These are phyloP conservation scores for Amazona vittata DNA, from an alignment of 2,113 vertebrate genomes.

Conservation along the genomic window DNA sequence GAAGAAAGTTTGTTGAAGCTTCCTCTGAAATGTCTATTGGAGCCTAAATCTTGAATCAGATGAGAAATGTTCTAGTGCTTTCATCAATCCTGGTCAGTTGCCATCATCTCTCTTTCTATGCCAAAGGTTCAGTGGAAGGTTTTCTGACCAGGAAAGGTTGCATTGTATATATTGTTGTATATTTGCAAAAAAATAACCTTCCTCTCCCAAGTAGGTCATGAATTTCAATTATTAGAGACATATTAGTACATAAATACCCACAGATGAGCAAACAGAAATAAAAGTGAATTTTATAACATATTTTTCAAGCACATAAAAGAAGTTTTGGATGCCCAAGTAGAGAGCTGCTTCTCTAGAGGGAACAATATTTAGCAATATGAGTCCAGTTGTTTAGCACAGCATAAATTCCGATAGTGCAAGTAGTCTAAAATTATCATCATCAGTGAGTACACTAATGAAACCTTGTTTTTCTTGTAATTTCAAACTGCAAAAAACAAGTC, in stretches of 20 bases:
- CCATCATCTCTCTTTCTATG: not conserved
- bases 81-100: not conserved
- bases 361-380: constrained; percentile 23
- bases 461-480: constrained; percentile 77
- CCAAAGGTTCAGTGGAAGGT: not conserved
- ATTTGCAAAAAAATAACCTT: not conserved
- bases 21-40: not conserved
- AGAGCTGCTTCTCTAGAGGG: not conserved
- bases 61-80: not conserved
- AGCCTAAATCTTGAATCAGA: not conserved
- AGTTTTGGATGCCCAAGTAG: not conserved
- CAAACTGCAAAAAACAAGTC: constrained; percentile 73
- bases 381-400: constrained; percentile 33
- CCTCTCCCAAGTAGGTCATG: not conserved
- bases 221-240: not conserved
- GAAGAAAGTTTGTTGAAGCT: not conserved
- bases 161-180: not conserved
- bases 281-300: not conserved
- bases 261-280: not conserved
- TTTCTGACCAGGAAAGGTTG: not conserved
- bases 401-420: constrained; percentile 33
- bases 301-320: not conserved
- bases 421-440: constrained; percentile 70
- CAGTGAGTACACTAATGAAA: constrained; percentile 61
- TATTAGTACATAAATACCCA: not conserved